Percentiles rank a stretch among this genome's conserved stretches.
These are phyloP conservation scores for Apodemia duryi DNA, from an alignment of 2,888 invertebrate species.

Conservation along the genomic window DNA sequence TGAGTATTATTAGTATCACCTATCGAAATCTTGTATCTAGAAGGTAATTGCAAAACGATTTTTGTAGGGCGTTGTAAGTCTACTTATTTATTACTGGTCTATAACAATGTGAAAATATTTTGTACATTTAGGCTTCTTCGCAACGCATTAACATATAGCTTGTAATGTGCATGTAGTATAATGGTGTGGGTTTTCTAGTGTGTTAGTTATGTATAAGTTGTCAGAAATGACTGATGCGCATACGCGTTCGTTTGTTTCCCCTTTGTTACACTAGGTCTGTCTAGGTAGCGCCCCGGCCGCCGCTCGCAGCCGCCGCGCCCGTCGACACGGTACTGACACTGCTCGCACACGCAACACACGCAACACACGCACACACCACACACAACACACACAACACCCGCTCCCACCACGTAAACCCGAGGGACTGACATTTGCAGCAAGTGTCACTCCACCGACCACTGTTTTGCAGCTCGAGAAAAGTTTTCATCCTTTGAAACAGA, in stretches of 20 bases:
- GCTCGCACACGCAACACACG: conserved; percentile 28
- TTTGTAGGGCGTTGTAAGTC: background rate
- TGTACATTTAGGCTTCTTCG: background rate
- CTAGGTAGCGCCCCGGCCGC: conserved; percentile 71
- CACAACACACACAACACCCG: conserved; percentile 21
- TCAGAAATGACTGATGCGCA: conserved; percentile 77
- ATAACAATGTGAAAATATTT: background rate
- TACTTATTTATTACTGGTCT: background rate
- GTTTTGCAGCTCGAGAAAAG: too few species aligned
- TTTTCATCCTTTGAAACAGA: too few species aligned
- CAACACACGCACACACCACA: conserved; percentile 21
- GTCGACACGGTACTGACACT: conserved; percentile 71
- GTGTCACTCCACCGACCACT: too few species aligned
- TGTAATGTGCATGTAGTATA: conserved; percentile 20
- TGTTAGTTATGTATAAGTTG: conserved; percentile 38
- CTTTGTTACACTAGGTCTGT: conserved; percentile 73
- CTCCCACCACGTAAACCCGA: background rate
- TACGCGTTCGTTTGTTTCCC: conserved; percentile 74
- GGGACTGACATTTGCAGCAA: too few species aligned
- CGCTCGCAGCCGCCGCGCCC: conserved; percentile 59
- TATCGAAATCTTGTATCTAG: background rate
- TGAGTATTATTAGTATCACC: background rate
- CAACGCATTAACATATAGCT: conserved; percentile 14
- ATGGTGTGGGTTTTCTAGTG: conserved; percentile 21
- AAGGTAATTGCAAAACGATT: background rate